Evolutionary conservation across 2,797 vertebrate species (phyloP).

Genomic region (Salmo trutta): DNA sequence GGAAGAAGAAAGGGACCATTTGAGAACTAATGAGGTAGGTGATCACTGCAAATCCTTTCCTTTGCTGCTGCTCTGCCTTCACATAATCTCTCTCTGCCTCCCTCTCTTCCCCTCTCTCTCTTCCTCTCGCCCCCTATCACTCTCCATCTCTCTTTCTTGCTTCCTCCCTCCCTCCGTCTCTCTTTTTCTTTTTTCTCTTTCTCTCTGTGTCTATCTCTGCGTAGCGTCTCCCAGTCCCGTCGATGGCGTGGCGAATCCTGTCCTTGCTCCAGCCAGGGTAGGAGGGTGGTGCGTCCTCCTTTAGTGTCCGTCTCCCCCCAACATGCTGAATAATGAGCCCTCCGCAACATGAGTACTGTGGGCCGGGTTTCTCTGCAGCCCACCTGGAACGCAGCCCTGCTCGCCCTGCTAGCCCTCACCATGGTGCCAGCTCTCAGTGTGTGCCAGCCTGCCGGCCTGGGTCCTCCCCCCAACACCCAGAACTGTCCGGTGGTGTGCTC

Average conservation of each 20-base stretch:
- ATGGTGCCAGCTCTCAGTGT: conserved; percentile 88
- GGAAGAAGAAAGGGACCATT: conserved; percentile 60
- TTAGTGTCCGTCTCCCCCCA: conserved; percentile 82
- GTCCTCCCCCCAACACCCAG: conserved; percentile 81
- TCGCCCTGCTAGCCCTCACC: conserved; percentile 87
- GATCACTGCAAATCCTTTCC: conserved; percentile 61
- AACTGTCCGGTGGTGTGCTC: conserved; percentile 95
- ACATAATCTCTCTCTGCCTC: conserved; percentile 14
- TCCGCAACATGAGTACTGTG: conserved; percentile 99
- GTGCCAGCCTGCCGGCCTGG: conserved; percentile 80
- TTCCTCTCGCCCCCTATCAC: conserved; percentile 36
- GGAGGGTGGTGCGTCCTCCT: conserved; percentile 83
- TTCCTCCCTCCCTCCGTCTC: conserved; percentile 36
- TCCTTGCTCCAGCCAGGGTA: conserved; percentile 90
- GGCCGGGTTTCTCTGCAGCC: conserved; percentile 96
- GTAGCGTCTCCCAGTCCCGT: conserved; percentile 75
- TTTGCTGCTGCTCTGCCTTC: conserved; percentile 30
- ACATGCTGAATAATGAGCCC: conserved; percentile 97
- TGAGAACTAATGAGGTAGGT: conserved; percentile 85
- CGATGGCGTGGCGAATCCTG: conserved; percentile 89
- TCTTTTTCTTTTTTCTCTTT: conserved; percentile 42
- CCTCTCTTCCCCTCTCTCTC: conserved; percentile 41
- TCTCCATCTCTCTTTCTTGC: conserved; percentile 25
- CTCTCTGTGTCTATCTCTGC: conserved; percentile 44
- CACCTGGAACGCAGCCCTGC: conserved; percentile 92